Percentiles rank a stretch among this genome's conserved stretches.
Conservation (phyloP, 1,140 invertebrate genomes). For the Diabrotica virgifera region DNA sequence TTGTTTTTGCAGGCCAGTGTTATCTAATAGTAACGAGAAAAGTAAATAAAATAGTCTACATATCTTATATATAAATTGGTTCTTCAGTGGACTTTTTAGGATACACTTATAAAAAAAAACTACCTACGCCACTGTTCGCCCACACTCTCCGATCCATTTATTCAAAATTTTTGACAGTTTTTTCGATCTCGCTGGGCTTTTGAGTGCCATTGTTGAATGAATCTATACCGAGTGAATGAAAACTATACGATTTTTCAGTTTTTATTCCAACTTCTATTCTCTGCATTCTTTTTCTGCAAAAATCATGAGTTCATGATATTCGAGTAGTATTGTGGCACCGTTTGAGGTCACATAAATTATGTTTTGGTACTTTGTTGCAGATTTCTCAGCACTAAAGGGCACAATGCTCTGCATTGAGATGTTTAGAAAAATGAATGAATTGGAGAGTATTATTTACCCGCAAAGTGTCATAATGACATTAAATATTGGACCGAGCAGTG, state of each 20-base stretch:
- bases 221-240: constrained; percentile 32
- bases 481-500: constrained; percentile 1
- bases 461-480: constrained; percentile 31
- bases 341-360: constrained; percentile 42
- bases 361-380: constrained; percentile 23
- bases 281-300: constrained; percentile 15
- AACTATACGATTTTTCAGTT: constrained; percentile 34
- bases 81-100: not conserved
- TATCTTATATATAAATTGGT: no score
- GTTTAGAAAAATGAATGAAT: constrained; percentile 21
- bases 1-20: no score
- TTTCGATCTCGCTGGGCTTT: constrained; percentile 34
- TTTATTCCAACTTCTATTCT: constrained; percentile 28
- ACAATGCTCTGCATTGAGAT: constrained; percentile 21
- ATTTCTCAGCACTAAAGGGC: constrained; percentile 14
- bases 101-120: not conserved
- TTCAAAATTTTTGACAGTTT: constrained; percentile 39
- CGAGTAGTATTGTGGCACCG: constrained; percentile 31
- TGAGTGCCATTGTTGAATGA: constrained; percentile 25
- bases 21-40: no score
- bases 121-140: not conserved
- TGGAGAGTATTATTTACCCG: constrained; percentile 33
- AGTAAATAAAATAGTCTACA: no score
- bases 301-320: constrained; percentile 35
- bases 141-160: constrained; percentile 31